Base-by-base conservation (phyloP, 2,797 vertebrate species). In the Amazona ochrocephala region DNA sequence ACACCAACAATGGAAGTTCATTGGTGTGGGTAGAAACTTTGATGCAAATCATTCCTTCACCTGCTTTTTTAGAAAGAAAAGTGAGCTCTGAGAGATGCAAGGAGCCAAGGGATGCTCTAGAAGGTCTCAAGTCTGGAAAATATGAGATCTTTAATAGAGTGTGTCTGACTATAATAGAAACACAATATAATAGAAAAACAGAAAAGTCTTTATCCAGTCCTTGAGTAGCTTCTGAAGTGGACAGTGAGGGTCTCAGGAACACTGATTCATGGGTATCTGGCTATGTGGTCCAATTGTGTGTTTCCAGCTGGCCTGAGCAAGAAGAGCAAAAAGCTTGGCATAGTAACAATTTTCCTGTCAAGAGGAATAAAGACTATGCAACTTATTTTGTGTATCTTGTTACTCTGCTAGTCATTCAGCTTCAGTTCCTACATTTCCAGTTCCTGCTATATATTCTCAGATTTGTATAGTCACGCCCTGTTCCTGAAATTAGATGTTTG, bases 21-120 rank as follows among this genome's bases (percentile, higher is more conserved):
- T 24, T 0, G 0, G 3, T 61, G 13, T 26, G 13, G 5, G 19
- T 41, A 53, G 39, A 87, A 87, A 74, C 9, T 45, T 41, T 60
- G 21, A 29, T 11, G 54, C 0, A 21, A 1, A 16, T 39, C 11
- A 32, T 15, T 77, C 5, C 5, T 64, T 75, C 15, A 39, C 17
- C n/a, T 65, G 8, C 7, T 3, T 3, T 56, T 91, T 37, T 30
- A 71, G 37, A 77, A 77, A 44, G 41, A 72, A 41, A 24, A 26
- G 10, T 51, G 44, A 44, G 9, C 6, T 45, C 4, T 5, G 13
- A 26, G 19, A 83, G 15, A 51, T 1, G 3, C 16, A 64, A 53
- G 29, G 13, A 34, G 6, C 7, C 5, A 0, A 75, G 37, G 6
- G 9, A 51, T 0, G 0, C 5, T 86, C 53, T 67, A n/a, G n/a